A percentile compares a stretch with the other conserved stretches of the same genome.
phyloP scores from a whole-genome alignment of 2,888 invertebrate species.

The Coleophora flavipennella region DNA sequence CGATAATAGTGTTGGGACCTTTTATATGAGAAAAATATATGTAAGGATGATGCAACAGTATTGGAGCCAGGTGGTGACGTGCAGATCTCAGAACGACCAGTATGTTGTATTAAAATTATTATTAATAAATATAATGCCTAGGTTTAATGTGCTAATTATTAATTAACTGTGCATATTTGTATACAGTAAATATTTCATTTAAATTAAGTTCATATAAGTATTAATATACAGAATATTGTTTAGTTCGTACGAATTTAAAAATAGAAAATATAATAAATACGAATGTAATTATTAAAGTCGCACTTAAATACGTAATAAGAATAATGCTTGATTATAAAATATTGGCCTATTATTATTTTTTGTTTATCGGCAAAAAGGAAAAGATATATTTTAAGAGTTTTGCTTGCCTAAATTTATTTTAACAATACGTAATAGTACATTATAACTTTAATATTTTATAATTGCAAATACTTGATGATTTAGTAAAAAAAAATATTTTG shows the following conservation, averaged over 20 bases:
- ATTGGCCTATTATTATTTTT: slow-evolving; percentile 30
- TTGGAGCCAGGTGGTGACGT: slow-evolving; percentile 52
- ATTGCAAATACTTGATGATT: slow-evolving; percentile 27
- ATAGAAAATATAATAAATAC: slow-evolving; percentile 30
- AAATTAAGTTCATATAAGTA: slow-evolving; percentile 13
- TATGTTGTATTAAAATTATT: slow-evolving; percentile 37
- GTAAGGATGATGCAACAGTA: slow-evolving; percentile 33
- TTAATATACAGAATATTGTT: slow-evolving; percentile 38
- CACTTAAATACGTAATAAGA: slow-evolving; percentile 54
- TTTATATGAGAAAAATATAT: neutral
- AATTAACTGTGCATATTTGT: slow-evolving; percentile 41
- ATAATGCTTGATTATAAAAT: slow-evolving; percentile 36
- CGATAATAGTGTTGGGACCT: too few relatives aligned
- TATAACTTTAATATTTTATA: slow-evolving; percentile 8
- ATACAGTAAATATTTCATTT: slow-evolving; percentile 22
- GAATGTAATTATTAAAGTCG: slow-evolving; percentile 36
- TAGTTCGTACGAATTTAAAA: slow-evolving; percentile 60
- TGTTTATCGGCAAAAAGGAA: neutral
- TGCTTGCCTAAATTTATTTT: slow-evolving; percentile 26
- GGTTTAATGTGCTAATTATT: slow-evolving; percentile 40
- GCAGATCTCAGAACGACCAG: slow-evolving; percentile 69
- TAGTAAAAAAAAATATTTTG: slow-evolving; percentile 16
- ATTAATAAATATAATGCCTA: slow-evolving; percentile 23
- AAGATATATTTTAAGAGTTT: slow-evolving; percentile 19
- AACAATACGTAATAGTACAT: neutral